Conservation (phyloP, 2,113 vertebrate genomes). For the Hystrix brachyura region DNA sequence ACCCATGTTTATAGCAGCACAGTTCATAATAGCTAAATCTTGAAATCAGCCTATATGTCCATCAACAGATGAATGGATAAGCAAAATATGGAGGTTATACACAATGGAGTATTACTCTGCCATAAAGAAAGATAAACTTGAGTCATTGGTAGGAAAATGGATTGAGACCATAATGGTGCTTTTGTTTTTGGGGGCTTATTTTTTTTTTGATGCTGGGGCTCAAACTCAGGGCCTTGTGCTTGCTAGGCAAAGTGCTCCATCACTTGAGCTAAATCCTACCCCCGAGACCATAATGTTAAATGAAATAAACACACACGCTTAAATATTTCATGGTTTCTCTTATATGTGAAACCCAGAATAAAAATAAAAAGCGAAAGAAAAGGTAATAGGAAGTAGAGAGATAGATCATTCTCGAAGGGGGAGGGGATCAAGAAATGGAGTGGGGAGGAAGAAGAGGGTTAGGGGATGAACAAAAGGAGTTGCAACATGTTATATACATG, state of each 20-base stretch:
- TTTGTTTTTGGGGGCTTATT: no score
- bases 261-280: no score
- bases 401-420: background rate
- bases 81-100: background rate
- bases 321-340: background rate
- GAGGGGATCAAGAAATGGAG: background rate
- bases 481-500: background rate
- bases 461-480: background rate
- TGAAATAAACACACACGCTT: background rate
- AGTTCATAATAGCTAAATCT: background rate
- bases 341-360: background rate
- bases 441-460: background rate
- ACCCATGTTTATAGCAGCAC: background rate
- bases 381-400: background rate
- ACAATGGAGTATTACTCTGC: background rate
- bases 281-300: background rate
- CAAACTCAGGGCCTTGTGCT: no score
- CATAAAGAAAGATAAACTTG: background rate
- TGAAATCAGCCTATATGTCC: background rate
- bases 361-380: background rate
- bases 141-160: background rate
- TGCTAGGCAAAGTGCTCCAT: no score
- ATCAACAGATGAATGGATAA: background rate
- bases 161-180: background rate
- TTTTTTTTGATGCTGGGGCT: no score